These are phyloP conservation scores for Lepas anatifera DNA, from an alignment of 2,888 invertebrate species.

Conservation along the genomic window DNA sequence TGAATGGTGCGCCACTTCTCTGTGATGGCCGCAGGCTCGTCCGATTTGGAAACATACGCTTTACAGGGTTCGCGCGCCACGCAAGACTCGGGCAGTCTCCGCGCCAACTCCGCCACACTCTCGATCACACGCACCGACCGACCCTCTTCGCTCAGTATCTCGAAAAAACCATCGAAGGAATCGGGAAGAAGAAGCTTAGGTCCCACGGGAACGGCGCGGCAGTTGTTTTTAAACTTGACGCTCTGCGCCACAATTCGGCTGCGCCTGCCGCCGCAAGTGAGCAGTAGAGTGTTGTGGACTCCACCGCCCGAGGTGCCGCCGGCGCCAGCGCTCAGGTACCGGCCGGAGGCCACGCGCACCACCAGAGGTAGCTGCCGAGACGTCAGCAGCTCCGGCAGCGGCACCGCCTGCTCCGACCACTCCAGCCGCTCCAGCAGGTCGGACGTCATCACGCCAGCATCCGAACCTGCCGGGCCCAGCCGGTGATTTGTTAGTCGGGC, in stretches of 20 bases:
- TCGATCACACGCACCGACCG: conserved; percentile 79
- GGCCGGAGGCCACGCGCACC: conserved; percentile 85
- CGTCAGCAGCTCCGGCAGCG: conserved; percentile 45
- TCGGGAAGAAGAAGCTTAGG: conserved; percentile 81
- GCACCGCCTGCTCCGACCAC: conserved; percentile 13
- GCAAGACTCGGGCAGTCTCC: conserved; percentile 41
- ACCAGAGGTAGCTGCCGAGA: conserved; percentile 68
- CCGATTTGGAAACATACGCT: conserved; percentile 40
- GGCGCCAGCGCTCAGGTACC: conserved; percentile 76
- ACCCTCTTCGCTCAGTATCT: conserved; percentile 86
- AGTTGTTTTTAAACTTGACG: conserved; percentile 72
- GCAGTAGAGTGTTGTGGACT: conserved; percentile 42
- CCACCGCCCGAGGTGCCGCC: conserved; percentile 51
- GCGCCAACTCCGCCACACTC: conserved; percentile 66
- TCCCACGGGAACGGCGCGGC: conserved; percentile 60
- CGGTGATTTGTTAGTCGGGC: background rate
- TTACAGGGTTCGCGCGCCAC: conserved; percentile 66
- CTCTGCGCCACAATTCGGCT: conserved; percentile 55
- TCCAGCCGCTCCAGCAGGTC: conserved; percentile 19
- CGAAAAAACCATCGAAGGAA: conserved; percentile 82
- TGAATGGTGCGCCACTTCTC: conserved; percentile 49
- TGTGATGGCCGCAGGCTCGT: conserved; percentile 28
- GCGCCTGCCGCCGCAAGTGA: conserved; percentile 70
- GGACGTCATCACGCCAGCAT: background rate
- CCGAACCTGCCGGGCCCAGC: background rate